Base-by-base conservation (phyloP, 2,797 vertebrate genomes). In the Phaenicophaeus curvirostris region DNA sequence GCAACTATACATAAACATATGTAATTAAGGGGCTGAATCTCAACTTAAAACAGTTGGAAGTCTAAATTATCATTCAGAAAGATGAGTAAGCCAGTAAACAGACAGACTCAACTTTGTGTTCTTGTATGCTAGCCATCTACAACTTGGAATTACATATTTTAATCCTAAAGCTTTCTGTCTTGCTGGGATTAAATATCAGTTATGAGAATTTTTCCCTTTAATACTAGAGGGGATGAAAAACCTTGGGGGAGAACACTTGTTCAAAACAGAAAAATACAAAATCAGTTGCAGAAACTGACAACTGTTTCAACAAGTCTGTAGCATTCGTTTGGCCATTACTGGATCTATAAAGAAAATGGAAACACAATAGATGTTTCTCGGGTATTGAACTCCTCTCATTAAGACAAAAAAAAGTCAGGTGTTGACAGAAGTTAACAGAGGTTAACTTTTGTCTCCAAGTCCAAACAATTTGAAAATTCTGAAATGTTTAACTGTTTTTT, bases 1-100 rank as follows among this genome's bases (percentile, higher is more conserved):
- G 87, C 62, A 94, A 89, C 85, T 96, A 58, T 87, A 90, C 82
- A 95, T 93, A 95, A 94, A 95, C 91, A 97, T 93, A 94, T 84
- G 57, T 94, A 96, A 95, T 90, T 95, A 94, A 95, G 96, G 91
- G 87, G 91, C 84, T 95, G 92, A 96, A 96, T 93, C 91, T 95
- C 94, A 95, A 90, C 82, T 93, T 81, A 87, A 97, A 97, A 96
- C 90, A 96, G 79, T 82, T 96, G 95, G 93, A 97, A 97, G 63
- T 81, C 84, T 94, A 96, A 95, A 96, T 93, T 94, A 95, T 54
- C 81, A 94, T 89, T 94, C 90, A 95, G 72, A 96, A 95, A 95
- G 87, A 97, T 88, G 91, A 93, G 87, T 92, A 94, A 96, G 93
- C 82, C 59, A 89, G 83, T 94, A 96, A 94, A 96, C 51, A 96